These are phyloP conservation scores for Anas bahamensis DNA, from an alignment of 2,797 vertebrate species.

Conservation along the genomic window DNA sequence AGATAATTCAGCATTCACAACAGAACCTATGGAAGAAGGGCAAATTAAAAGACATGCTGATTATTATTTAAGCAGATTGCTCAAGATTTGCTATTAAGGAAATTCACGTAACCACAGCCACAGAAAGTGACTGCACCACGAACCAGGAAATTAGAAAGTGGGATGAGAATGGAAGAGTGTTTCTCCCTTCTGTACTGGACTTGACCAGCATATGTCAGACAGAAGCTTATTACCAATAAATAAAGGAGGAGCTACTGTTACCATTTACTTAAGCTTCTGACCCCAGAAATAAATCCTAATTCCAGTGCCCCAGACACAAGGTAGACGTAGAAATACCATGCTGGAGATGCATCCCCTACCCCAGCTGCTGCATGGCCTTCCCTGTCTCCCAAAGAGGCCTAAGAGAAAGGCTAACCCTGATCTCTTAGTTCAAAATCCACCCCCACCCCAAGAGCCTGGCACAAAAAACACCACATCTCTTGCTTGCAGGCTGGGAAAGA, in stretches of 20 bases:
- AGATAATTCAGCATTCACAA: neutral
- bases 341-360: neutral
- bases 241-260: neutral
- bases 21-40: neutral
- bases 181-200: neutral
- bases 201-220: neutral
- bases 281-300: neutral
- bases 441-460: neutral
- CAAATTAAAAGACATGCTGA: neutral
- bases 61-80: conserved; percentile 15
- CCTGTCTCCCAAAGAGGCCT: neutral
- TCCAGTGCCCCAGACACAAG: neutral
- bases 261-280: neutral
- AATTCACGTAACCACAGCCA: neutral
- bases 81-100: neutral
- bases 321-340: neutral
- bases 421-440: neutral
- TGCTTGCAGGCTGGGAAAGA: neutral
- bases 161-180: neutral
- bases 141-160: neutral
- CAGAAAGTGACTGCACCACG: neutral
- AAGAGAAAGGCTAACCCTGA: neutral
- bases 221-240: neutral
- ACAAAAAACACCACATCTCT: neutral
- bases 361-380: neutral